A percentile compares a stretch with the other conserved stretches of the same genome.
Conservation (phyloP, 2,113 vertebrate species). For the Phainopepla nitens region DNA sequence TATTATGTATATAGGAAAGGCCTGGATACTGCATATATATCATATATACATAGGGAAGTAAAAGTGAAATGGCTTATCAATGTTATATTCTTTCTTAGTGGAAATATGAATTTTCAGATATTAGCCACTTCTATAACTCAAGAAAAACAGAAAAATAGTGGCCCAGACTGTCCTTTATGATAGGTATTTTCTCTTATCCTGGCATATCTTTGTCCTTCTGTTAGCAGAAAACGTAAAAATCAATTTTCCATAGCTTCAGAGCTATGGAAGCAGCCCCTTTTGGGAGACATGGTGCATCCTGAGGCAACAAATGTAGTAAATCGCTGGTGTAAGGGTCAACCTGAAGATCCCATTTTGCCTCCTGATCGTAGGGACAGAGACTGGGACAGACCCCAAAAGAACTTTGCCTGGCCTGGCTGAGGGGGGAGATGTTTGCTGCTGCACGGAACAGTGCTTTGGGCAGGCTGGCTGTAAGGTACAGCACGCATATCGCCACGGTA, state of each 20-base stretch:
- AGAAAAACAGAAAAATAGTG: not conserved
- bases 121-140: not conserved
- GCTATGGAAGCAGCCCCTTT: accelerated
- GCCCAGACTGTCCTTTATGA: not conserved
- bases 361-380: too few relatives aligned
- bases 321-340: too few relatives aligned
- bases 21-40: not conserved
- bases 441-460: too few relatives aligned
- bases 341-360: too few relatives aligned
- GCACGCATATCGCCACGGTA: too few relatives aligned
- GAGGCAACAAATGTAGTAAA: not conserved
- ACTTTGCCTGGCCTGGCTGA: too few relatives aligned
- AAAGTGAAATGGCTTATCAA: not conserved
- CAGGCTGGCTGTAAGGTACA: too few relatives aligned
- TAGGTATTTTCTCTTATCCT: not conserved
- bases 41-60: not conserved
- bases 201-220: not conserved
- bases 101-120: not conserved
- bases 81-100: not conserved
- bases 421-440: too few relatives aligned
- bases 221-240: not conserved
- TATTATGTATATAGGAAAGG: not conserved
- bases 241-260: not conserved
- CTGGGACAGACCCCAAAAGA: too few relatives aligned
- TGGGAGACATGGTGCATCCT: not conserved